Conservation (phyloP, 2,888 invertebrate species). For the Steinernema hermaphroditum region DNA sequence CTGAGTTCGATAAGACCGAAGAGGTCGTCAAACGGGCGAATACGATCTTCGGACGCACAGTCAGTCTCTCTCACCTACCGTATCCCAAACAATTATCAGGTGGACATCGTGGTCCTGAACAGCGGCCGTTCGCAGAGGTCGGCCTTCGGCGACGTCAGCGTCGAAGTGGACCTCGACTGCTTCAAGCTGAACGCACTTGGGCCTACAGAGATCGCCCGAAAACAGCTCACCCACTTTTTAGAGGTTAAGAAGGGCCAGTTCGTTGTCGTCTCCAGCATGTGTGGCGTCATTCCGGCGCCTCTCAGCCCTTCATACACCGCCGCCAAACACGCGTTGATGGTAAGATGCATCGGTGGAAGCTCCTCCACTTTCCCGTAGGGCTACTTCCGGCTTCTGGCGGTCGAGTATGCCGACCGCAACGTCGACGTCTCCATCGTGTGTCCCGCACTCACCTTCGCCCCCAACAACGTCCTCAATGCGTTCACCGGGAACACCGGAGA, state of each 20-base stretch:
- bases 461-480: constrained; percentile 34
- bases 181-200: constrained; percentile 81
- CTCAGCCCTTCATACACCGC: constrained; percentile 72
- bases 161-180: constrained; percentile 76
- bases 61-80: not conserved
- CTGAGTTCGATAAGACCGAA: not conserved
- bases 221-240: constrained; percentile 33
- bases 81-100: not conserved
- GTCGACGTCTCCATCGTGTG: constrained; percentile 76
- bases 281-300: constrained; percentile 74
- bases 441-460: constrained; percentile 75
- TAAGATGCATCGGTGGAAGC: too few relatives aligned
- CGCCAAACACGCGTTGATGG: constrained; percentile 79
- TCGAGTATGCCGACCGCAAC: constrained; percentile 73
- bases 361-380: constrained; percentile 71
- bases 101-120: constrained; percentile 6
- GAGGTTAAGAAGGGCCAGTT: constrained; percentile 73
- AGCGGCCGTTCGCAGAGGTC: not conserved
- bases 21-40: constrained; percentile 1
- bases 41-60: not conserved
- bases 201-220: constrained; percentile 75
- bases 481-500: constrained; percentile 33
- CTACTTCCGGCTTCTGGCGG: constrained; percentile 75
- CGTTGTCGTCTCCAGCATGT: constrained; percentile 77
- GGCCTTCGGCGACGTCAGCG: constrained; percentile 69